phyloP scores from a whole-genome alignment of 2,888 invertebrate species.

The Hydrotaea cyrtoneurina region DNA sequence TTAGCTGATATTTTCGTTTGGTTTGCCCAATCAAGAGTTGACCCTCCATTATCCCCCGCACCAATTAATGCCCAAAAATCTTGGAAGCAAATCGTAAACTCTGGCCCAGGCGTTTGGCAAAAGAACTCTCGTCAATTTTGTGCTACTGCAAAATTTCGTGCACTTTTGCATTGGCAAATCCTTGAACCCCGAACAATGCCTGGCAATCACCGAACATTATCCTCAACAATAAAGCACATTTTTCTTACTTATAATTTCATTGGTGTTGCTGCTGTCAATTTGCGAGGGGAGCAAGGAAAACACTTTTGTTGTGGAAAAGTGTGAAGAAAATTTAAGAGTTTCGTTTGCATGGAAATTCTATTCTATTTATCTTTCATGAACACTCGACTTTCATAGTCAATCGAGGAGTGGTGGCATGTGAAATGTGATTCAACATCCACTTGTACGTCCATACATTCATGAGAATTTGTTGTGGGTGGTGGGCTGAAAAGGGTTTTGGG shows the following conservation, averaged over 20 bases:
- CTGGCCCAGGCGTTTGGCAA: not conserved
- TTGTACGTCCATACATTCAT: slow-evolving; percentile 18
- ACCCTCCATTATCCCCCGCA: too few species aligned
- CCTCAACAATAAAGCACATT: not conserved
- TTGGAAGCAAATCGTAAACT: not conserved
- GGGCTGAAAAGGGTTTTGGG: not conserved
- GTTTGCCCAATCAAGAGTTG: too few species aligned
- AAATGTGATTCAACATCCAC: not conserved
- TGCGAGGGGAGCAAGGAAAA: not conserved
- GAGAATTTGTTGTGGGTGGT: not conserved
- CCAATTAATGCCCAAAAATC: not conserved
- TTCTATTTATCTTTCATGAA: slow-evolving; percentile 39
- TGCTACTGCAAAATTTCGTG: not conserved
- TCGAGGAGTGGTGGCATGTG: not conserved
- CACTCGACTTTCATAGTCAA: slow-evolving; percentile 17
- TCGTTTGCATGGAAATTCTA: slow-evolving; percentile 24
- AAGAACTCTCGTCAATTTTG: not conserved
- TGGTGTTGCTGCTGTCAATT: not conserved
- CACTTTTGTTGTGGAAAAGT: not conserved
- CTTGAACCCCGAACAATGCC: not conserved
- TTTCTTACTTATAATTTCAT: slow-evolving; percentile 16
- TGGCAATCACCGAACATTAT: not conserved
- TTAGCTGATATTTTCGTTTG: too few species aligned
- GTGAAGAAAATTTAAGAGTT: slow-evolving; percentile 4
- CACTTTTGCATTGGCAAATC: slow-evolving; percentile 4